Base-by-base conservation (phyloP, 2,888 invertebrate genomes). In the Pteria penguin region DNA sequence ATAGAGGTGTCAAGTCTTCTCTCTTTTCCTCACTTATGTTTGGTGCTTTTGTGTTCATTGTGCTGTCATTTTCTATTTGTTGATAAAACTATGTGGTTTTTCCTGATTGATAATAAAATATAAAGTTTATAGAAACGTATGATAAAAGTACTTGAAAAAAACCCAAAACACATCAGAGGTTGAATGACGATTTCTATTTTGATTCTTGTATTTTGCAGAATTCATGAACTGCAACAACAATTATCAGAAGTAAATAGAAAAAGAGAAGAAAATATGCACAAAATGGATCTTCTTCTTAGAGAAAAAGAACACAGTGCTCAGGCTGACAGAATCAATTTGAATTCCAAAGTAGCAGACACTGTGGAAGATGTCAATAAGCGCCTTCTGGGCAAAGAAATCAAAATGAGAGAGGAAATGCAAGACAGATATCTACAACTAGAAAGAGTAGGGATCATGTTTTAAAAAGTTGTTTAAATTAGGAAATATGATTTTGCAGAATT, bases 311-410 rank as follows among this genome's bases (percentile, higher is more conserved):
- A 91, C 72, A 81, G 80, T 0, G 81, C 84, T 4, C 91, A 91
- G 68, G 87, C 87, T 4, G 91, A 92, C 62, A 82, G 87, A 65
- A 77, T 89, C 27, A 82, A 85, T 61, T 78, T 91, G 18, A 89
- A 88, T 72, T 79, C 82, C 55, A 85, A 87, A 73, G 83, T 92
- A 14, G 84, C 87, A 4, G 91, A 92, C 70, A 86, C 86, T 2
- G 83, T 88, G 60, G 92, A 92, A 60, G 91, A 92, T 72, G 85
- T 91, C 55, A 91, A 89, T 79, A 88, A 89, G 77, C 86, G 87
- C 66, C 75, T 91, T 4, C 79, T 89, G 14, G 80, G 86, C 45
- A 90, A 90, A 78, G 92, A 92, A 78, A 89, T 91, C 75, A 90
- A 90, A 77, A 84, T 91, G 0, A 72, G 90, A 27, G 91, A 92